These are phyloP conservation scores for Hemitrygon akajei DNA, from an alignment of 2,797 vertebrate genomes.

Conservation along the genomic window DNA sequence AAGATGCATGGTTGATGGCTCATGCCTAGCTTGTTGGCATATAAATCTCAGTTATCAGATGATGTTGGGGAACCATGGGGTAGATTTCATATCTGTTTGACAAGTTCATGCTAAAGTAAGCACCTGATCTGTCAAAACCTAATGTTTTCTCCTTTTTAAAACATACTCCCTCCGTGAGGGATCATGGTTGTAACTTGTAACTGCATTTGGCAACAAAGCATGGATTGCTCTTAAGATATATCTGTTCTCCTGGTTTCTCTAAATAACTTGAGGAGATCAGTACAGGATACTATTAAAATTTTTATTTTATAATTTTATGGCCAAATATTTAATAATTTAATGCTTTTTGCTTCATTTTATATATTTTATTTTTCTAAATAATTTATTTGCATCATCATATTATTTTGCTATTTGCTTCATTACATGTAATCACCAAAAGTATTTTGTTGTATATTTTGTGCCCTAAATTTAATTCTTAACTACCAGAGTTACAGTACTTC, in stretches of 20 bases:
- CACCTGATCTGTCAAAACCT: constrained; percentile 13
- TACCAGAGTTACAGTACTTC: neutral
- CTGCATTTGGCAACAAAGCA: constrained; percentile 46
- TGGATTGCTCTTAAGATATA: neutral
- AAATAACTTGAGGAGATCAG: constrained; percentile 18
- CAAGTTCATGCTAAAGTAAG: constrained; percentile 26
- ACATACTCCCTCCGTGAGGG: constrained; percentile 60
- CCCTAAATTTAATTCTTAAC: constrained; percentile 21
- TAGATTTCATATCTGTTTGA: constrained; percentile 38
- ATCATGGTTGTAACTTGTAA: constrained; percentile 51
- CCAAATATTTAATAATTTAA: constrained; percentile 51
- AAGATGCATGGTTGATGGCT: constrained; percentile 49
- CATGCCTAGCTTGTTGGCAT: constrained; percentile 47
- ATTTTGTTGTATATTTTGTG: constrained; percentile 3
- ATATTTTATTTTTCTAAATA: constrained; percentile 53
- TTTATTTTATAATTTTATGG: constrained; percentile 51
- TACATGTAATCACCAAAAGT: constrained; percentile 4
- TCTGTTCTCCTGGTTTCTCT: constrained; percentile 15
- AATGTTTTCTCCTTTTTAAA: constrained; percentile 24
- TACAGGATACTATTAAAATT: constrained; percentile 42
- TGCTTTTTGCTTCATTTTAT: constrained; percentile 51
- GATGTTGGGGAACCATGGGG: constrained; percentile 43
- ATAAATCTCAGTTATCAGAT: constrained; percentile 46
- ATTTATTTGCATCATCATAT: constrained; percentile 52
- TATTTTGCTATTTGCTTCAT: constrained; percentile 36